Conservation (phyloP, 2,797 vertebrate genomes). For the Emys orbicularis region DNA sequence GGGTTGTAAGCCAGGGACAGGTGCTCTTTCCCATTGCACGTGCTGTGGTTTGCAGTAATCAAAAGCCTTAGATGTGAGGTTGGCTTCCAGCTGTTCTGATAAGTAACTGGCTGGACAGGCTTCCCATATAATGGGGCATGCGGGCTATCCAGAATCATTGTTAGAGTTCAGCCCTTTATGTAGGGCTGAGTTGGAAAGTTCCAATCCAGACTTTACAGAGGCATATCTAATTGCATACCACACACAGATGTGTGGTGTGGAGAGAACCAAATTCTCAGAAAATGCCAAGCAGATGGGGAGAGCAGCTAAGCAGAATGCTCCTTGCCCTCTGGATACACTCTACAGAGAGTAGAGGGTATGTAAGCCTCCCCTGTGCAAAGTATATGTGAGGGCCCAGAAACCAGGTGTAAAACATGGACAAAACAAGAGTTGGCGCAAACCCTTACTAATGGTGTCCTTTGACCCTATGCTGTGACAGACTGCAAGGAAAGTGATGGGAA, state of each 20-base stretch:
- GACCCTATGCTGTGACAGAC: neutral
- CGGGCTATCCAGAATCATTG: neutral
- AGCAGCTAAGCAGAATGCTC: neutral
- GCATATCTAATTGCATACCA: neutral
- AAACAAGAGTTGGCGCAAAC: neutral
- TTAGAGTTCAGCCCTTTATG: neutral
- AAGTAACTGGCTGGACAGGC: neutral
- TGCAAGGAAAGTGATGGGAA: neutral
- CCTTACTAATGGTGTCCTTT: neutral
- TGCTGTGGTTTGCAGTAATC: neutral
- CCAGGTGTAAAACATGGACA: neutral
- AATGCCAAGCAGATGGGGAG: neutral
- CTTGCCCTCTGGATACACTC: neutral
- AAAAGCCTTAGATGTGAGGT: neutral
- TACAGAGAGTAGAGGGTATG: neutral
- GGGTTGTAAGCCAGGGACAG: too few relatives aligned
- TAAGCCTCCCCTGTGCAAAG: neutral
- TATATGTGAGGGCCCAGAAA: neutral
- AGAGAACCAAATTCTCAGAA: neutral
- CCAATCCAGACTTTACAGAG: neutral
- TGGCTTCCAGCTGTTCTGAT: neutral
- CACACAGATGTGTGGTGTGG: neutral
- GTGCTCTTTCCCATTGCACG: rapidly evolving
- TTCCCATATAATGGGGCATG: neutral
- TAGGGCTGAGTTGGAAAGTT: neutral